A percentile compares a stretch with the other conserved stretches of the same genome.
Evolutionary conservation across 2,888 invertebrate genomes (phyloP).

Genomic region (Lymantria dispar): DNA sequence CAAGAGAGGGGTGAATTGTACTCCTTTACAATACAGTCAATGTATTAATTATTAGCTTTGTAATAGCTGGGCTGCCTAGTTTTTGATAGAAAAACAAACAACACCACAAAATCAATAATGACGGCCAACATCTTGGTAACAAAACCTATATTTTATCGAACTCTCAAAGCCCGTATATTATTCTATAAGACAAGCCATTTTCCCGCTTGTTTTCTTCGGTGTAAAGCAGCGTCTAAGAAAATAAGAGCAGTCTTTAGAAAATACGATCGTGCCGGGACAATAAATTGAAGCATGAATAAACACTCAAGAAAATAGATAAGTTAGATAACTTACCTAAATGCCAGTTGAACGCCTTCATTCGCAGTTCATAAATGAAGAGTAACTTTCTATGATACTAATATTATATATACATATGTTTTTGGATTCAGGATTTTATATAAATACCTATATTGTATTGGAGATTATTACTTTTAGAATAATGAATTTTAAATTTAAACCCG

Average conservation of each 20-base stretch:
- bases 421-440: too few species aligned
- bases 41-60: too few species aligned
- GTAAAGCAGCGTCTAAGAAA: conserved; percentile 54
- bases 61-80: not conserved
- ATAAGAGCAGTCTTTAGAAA: conserved; percentile 54
- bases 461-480: too few species aligned
- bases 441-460: too few species aligned
- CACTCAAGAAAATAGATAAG: conserved; percentile 53
- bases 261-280: conserved; percentile 56
- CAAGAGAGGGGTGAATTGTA: too few species aligned
- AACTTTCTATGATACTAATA: too few species aligned
- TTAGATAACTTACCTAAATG: conserved; percentile 17
- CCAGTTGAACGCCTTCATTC: conserved; percentile 13
- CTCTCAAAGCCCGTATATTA: conserved; percentile 41
- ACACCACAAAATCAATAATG: conserved; percentile 19
- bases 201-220: conserved; percentile 43
- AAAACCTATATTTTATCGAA: conserved; percentile 34
- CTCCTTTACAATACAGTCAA: too few species aligned
- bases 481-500: too few species aligned
- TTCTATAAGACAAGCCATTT: conserved; percentile 42
- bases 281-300: conserved; percentile 61
- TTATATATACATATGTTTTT: too few species aligned
- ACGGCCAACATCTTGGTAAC: conserved; percentile 16
- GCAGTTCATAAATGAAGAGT: not conserved
- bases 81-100: not conserved